phyloP scores from a whole-genome alignment of 2,797 vertebrate species.

The Amniataba percoides region DNA sequence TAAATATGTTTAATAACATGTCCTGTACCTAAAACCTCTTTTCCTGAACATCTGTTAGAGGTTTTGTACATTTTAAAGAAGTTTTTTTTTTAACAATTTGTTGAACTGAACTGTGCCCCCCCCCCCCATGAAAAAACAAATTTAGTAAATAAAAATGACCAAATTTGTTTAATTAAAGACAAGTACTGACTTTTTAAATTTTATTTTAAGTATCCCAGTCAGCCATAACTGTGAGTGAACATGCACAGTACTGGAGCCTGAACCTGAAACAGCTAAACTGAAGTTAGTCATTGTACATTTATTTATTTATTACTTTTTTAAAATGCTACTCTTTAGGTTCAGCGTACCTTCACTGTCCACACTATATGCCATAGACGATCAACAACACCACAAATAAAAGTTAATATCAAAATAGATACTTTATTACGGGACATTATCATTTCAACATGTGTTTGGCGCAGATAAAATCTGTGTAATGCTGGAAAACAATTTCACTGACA shows the following conservation, averaged over 20 bases:
- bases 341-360: neutral
- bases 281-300: neutral
- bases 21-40: neutral
- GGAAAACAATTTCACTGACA: constrained; percentile 32
- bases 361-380: neutral
- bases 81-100: neutral
- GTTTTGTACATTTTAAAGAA: neutral
- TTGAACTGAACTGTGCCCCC: neutral
- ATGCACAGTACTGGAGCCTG: neutral
- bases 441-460: constrained; percentile 42
- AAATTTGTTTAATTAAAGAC: too few species aligned
- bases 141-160: too few species aligned
- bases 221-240: neutral
- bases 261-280: neutral
- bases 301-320: neutral
- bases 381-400: constrained; percentile 20
- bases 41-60: neutral
- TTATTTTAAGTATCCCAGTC: neutral
- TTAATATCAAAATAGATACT: constrained; percentile 80
- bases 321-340: too few species aligned
- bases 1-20: neutral
- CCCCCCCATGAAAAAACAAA: neutral
- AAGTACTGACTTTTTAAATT: neutral
- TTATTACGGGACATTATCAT: constrained; percentile 67
- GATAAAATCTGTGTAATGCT: constrained; percentile 6